phyloP scores from a whole-genome alignment of 1,140 invertebrate genomes.

The Micrasema minimum region DNA sequence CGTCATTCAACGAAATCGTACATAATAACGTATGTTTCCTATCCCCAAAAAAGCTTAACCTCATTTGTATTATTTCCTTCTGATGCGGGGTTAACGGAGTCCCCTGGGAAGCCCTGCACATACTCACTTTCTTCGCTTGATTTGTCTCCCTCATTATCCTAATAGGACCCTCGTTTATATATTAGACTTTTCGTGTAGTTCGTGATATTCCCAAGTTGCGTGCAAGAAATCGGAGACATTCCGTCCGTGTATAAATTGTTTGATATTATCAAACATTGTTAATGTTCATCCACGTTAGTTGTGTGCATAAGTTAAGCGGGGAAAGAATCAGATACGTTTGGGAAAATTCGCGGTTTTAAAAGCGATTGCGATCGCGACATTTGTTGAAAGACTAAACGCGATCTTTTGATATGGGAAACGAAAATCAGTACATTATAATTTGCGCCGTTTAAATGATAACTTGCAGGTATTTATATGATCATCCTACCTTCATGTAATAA shows the following conservation, averaged over 20 bases:
- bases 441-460: too few species aligned
- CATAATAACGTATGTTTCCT: neutral
- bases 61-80: slow-evolving; percentile 21
- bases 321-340: slow-evolving; percentile 28
- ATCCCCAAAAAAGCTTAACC: slow-evolving; percentile 13
- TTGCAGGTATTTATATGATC: too few species aligned
- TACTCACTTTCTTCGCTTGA: slow-evolving; percentile 26
- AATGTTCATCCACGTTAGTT: slow-evolving; percentile 29
- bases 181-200: slow-evolving; percentile 12
- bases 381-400: neutral
- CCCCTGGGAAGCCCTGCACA: slow-evolving; percentile 3
- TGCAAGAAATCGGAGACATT: slow-evolving; percentile 37
- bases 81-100: slow-evolving; percentile 25
- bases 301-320: slow-evolving; percentile 20
- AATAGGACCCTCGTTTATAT: slow-evolving; percentile 37
- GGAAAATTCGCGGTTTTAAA: slow-evolving; percentile 17
- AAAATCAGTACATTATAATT: too few species aligned
- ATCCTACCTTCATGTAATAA: too few species aligned
- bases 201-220: slow-evolving; percentile 33
- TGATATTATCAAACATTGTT: slow-evolving; percentile 36
- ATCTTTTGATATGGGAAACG: too few species aligned
- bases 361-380: slow-evolving; percentile 1
- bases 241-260: slow-evolving; percentile 32
- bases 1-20: too few species aligned
- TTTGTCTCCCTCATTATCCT: slow-evolving; percentile 40